phyloP scores from a whole-genome alignment of 2,888 invertebrate genomes.

The Latheticus oryzae region DNA sequence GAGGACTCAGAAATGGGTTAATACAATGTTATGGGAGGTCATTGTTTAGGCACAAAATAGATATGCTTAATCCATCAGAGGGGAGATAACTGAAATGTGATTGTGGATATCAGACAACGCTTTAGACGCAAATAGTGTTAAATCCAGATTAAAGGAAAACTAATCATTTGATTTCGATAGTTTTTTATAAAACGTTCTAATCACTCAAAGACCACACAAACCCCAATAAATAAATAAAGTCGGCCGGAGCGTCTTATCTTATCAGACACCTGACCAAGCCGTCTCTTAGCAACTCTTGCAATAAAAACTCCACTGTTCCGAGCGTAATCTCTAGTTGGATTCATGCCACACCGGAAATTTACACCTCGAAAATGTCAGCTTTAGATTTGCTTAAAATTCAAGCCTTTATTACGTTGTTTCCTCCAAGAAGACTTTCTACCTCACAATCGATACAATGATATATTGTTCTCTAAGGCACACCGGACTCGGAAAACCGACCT shows the following conservation, averaged over 20 bases:
- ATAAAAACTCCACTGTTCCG: conserved; percentile 18
- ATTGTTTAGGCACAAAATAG: conserved; percentile 12
- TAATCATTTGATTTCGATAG: too few relatives aligned
- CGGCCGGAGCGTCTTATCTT: conserved; percentile 19
- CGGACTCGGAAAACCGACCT: conserved; percentile 18
- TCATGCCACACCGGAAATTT: conserved; percentile 24
- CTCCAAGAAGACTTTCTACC: conserved; percentile 8
- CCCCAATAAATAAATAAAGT: conserved; percentile 26
- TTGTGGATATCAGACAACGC: conserved; percentile 8
- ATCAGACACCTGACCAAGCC: conserved; percentile 20
- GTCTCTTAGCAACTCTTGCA: conserved; percentile 12
- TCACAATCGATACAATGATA: conserved; percentile 36
- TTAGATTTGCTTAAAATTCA: conserved; percentile 32
- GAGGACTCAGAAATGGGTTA: neutral
- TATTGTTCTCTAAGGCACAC: conserved; percentile 35
- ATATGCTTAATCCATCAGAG: conserved; percentile 22
- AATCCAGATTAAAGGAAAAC: too few relatives aligned
- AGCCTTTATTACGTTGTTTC: conserved; percentile 27
- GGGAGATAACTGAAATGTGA: conserved; percentile 19
- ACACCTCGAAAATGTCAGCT: conserved; percentile 26
- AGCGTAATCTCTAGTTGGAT: conserved; percentile 20
- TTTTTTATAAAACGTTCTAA: conserved; percentile 9
- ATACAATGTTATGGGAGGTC: conserved; percentile 5
- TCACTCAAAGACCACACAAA: conserved; percentile 12
- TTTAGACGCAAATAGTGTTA: too few relatives aligned